Evolutionary conservation across 2,113 vertebrate species (phyloP).

Genomic region (Edolisoma coerulescens): DNA sequence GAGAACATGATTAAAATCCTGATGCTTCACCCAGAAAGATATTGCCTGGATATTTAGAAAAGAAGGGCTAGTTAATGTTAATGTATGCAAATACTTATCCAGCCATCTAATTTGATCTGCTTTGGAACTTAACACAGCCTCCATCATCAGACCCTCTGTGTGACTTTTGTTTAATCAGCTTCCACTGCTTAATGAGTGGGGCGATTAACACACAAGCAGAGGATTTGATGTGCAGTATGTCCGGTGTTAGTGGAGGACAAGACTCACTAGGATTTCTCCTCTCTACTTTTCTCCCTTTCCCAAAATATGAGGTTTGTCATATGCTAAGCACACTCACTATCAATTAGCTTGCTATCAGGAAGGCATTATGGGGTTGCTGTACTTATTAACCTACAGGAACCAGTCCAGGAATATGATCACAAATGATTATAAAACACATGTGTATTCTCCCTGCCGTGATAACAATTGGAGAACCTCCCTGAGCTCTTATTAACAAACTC

Average conservation of each 20-base stretch:
- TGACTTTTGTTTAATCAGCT: conserved; percentile 48
- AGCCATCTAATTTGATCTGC: conserved; percentile 34
- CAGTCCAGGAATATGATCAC: neutral
- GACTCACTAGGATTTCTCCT: neutral
- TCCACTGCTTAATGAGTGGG: conserved; percentile 4
- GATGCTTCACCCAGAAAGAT: neutral
- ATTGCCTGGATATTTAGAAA: neutral
- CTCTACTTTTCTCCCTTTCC: neutral
- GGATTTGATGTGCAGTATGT: neutral
- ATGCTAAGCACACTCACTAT: neutral
- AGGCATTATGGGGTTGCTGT: neutral
- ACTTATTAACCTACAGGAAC: neutral
- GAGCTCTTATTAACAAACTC: neutral
- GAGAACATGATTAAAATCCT: neutral
- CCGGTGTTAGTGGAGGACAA: neutral
- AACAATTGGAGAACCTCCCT: neutral
- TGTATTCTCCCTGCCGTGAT: neutral
- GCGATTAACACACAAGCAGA: conserved; percentile 8
- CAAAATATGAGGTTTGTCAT: neutral
- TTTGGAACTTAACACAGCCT: conserved; percentile 3
- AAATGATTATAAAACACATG: rapidly evolving
- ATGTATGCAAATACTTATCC: conserved; percentile 39
- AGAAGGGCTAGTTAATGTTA: conserved; percentile 15
- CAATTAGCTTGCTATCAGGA: neutral
- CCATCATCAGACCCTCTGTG: neutral